Evolutionary conservation across 2,113 vertebrate species (phyloP), one percentile per base, ranked within the genome.

Genomic region (Aramus guarauna): DNA sequence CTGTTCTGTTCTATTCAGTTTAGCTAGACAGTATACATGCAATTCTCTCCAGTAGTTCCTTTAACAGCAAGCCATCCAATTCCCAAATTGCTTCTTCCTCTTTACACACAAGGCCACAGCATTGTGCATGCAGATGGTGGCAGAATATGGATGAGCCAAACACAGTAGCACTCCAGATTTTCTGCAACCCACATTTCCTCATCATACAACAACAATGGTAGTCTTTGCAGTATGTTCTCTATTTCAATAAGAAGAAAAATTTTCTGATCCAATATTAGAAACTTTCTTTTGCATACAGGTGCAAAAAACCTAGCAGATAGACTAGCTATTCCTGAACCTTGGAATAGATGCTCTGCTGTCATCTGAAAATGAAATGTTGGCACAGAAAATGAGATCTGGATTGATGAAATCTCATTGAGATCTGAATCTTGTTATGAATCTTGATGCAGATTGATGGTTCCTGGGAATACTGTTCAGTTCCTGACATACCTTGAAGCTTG

Each of bases 101-200:
- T 93, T 91, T 63, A 27, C 29, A 79, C 73, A 88, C 45, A 73
- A 85, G 59, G 22, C 75, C 53, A 82, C 55, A 84, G 24, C 32
- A 75, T 8, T 76, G 23, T 69, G 64, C 18, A 39, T 79, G 53
- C 77, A 89, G 93, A 96, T 91, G 85, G 76, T 79, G 45, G 30
- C 53, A 92, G 45, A 85, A n/a, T 22, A 62, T 18, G 26, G 39
- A 89, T 76, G 34, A 96, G 53, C 69, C 95, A 95, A 91, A 87
- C 56, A 53, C 50, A 55, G 45, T 36, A 95, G 64, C 69, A 58
- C 84, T 96, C 59, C 88, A 92, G 79, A 85, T 87, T 95, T 91
- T 73, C 58, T 88, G 82, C 69, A 83, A 21, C 66, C 30, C 72
- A 86, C 55, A 34, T 94, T 85, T 88, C 29, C 72, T 83, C 77